A percentile compares a stretch with the other conserved stretches of the same genome.
phyloP scores from a whole-genome alignment of 2,888 invertebrate species.

The Xestoiulus laeticollis region DNA sequence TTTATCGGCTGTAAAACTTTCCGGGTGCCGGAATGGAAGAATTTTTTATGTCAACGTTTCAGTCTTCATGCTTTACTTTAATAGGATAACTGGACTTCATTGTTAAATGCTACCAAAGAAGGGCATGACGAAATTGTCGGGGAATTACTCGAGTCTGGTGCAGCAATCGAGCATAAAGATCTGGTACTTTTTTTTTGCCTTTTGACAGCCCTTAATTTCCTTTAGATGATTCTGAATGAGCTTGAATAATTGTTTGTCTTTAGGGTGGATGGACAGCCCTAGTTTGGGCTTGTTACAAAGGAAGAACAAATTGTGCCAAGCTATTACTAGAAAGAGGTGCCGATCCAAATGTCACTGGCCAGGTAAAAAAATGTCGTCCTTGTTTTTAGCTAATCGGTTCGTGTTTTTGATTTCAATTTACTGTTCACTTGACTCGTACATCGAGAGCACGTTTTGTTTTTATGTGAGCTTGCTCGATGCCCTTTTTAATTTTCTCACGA shows the following conservation, averaged over 20 bases:
- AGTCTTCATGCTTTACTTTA: background rate
- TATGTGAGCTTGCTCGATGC: background rate
- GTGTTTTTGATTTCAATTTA: background rate
- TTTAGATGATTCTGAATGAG: background rate
- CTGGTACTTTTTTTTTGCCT: slow-evolving; percentile 70
- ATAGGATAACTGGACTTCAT: slow-evolving; percentile 89
- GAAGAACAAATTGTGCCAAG: slow-evolving; percentile 74
- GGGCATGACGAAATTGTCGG: slow-evolving; percentile 84
- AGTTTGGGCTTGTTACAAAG: slow-evolving; percentile 98
- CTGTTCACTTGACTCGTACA: too few relatives aligned
- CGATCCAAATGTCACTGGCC: slow-evolving; percentile 94
- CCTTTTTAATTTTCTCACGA: background rate
- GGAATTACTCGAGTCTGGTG: slow-evolving; percentile 84
- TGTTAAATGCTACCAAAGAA: slow-evolving; percentile 89
- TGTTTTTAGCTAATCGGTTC: too few relatives aligned
- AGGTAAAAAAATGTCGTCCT: too few relatives aligned
- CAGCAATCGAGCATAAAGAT: slow-evolving; percentile 82
- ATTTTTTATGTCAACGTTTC: background rate
- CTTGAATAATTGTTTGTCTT: slow-evolving; percentile 43
- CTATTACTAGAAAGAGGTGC: slow-evolving; percentile 85
- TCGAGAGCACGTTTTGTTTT: background rate
- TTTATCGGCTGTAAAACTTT: background rate
- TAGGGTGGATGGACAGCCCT: slow-evolving; percentile 97
- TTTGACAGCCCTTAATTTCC: background rate
- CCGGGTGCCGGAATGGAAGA: background rate